A percentile compares a stretch with the other conserved stretches of the same genome.
phyloP scores from a whole-genome alignment of 2,113 vertebrate species.

The Eretmochelys imbricata region DNA sequence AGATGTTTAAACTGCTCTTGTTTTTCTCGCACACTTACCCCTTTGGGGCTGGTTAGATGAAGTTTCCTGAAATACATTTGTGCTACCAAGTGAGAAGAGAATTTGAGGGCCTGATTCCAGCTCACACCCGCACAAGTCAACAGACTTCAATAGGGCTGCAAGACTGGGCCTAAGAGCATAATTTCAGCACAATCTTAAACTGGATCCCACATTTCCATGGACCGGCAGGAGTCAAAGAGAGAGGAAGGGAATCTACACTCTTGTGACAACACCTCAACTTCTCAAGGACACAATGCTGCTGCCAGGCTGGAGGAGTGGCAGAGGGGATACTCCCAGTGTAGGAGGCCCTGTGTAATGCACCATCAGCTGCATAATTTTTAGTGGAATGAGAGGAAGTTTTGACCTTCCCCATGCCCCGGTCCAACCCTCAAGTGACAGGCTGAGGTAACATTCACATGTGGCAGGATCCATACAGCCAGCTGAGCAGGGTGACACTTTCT shows the following conservation, averaged over 20 bases:
- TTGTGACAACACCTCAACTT: neutral
- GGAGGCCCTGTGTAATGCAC: neutral
- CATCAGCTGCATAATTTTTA: neutral
- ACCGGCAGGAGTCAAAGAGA: neutral
- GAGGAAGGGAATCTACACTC: neutral
- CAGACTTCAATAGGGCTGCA: neutral
- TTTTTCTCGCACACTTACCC: neutral
- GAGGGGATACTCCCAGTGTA: neutral
- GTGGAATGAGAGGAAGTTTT: neutral
- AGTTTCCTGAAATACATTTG: too few relatives aligned
- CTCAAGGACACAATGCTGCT: neutral
- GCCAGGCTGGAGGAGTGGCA: neutral
- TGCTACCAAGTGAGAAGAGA: too few relatives aligned
- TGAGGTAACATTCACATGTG: neutral
- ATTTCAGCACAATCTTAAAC: neutral
- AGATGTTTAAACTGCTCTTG: neutral
- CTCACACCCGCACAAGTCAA: neutral
- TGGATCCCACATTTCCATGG: neutral
- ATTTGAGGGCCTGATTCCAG: neutral
- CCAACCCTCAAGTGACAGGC: neutral
- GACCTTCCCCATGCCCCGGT: neutral
- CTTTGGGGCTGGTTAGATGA: neutral
- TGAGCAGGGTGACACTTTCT: fast-evolving
- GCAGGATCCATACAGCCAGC: neutral
- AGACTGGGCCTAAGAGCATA: neutral